Evolutionary conservation across 2,888 invertebrate genomes (phyloP).

Genomic region (Periphyllus acericola): DNA sequence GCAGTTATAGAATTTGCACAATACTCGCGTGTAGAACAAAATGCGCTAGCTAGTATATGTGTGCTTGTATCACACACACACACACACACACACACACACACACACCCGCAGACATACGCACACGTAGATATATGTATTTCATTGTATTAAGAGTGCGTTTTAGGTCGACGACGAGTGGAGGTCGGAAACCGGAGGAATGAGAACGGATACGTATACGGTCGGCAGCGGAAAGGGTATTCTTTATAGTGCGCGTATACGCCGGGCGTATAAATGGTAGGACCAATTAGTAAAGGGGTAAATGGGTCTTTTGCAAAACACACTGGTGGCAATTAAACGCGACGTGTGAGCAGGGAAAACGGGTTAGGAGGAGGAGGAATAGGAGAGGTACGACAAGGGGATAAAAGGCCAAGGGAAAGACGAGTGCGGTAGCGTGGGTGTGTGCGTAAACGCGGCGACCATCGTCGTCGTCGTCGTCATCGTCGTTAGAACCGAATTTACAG

Average conservation of each 20-base stretch:
- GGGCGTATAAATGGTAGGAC: background rate
- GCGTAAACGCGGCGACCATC: background rate
- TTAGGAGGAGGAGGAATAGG: too few relatives aligned
- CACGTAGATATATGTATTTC: too few relatives aligned
- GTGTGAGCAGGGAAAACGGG: too few relatives aligned
- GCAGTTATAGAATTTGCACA: slow-evolving; percentile 40
- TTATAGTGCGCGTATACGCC: background rate
- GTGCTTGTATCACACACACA: background rate
- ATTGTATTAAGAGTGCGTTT: background rate
- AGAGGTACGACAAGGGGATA: background rate
- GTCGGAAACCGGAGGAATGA: background rate
- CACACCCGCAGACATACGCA: too few relatives aligned
- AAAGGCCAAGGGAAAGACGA: background rate
- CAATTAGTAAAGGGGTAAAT: slow-evolving; percentile 56
- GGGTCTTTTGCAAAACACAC: slow-evolving; percentile 47
- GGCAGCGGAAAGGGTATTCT: slow-evolving; percentile 3
- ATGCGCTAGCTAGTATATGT: background rate
- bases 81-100: background rate
- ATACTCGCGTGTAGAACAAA: slow-evolving; percentile 10
- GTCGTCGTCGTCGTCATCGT: background rate
- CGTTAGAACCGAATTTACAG: slow-evolving; percentile 47
- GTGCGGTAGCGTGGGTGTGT: background rate
- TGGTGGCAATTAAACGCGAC: slow-evolving; percentile 43
- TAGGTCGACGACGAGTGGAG: background rate
- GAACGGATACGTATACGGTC: background rate